Conservation (phyloP, 2,888 invertebrate genomes). For the Blastobasis adustella region DNA sequence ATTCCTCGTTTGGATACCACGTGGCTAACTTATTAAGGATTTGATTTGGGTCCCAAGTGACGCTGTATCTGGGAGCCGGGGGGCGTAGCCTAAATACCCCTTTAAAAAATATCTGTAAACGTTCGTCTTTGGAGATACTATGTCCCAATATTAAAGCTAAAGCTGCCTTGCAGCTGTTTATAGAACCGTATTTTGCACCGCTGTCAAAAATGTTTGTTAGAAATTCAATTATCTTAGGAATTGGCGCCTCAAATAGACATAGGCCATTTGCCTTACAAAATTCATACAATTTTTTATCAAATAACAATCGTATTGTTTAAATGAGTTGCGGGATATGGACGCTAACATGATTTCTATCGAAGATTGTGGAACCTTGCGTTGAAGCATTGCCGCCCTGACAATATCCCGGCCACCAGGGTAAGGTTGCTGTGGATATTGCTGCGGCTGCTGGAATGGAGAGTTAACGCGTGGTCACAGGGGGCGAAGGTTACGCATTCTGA, state of each 20-base stretch:
- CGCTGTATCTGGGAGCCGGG: conserved; percentile 2
- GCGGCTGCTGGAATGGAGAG: not conserved
- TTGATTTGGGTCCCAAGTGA: conserved; percentile 2
- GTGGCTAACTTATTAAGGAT: conserved; percentile 1
- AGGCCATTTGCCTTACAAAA: not conserved
- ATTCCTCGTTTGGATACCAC: conserved; percentile 1
- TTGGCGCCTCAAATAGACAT: not conserved
- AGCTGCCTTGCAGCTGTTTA: conserved; percentile 4
- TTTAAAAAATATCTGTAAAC: conserved; percentile 5
- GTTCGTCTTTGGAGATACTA: not conserved
- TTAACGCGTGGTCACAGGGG: not conserved
- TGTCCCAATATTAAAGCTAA: conserved; percentile 1
- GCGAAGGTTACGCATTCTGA: not conserved
- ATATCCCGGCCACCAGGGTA: conserved; percentile 1
- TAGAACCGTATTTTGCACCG: conserved; percentile 1
- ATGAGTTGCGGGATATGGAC: not conserved
- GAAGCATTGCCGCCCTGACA: not conserved
- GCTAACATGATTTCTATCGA: conserved; percentile 1
- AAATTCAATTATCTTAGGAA: not conserved
- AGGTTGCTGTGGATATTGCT: not conserved
- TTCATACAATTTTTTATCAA: not conserved
- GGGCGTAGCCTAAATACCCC: conserved; percentile 6
- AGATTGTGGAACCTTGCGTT: not conserved
- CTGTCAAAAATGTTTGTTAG: not conserved
- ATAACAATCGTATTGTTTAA: conserved; percentile 4